Conservation (phyloP, 2,797 vertebrate species). For the Amphiprion clarkii region DNA sequence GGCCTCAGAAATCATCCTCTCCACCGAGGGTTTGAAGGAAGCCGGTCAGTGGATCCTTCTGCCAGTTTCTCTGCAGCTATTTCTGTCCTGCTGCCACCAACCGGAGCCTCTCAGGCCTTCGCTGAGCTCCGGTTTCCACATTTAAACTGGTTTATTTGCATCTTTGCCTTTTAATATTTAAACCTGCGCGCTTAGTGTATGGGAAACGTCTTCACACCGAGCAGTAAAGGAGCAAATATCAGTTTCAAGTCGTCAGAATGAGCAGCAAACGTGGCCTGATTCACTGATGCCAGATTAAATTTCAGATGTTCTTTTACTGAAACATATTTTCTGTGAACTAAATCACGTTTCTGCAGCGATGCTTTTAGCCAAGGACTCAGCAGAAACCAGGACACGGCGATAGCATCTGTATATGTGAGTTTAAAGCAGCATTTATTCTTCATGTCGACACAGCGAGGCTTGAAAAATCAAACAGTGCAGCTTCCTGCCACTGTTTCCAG, state of each 20-base stretch:
- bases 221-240: too few relatives aligned
- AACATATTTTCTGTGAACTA: too few relatives aligned
- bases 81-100: constrained; percentile 46
- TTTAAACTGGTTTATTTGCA: constrained; percentile 10
- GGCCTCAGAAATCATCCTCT: constrained; percentile 22
- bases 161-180: constrained; percentile 3
- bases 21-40: constrained; percentile 28
- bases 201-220: not conserved
- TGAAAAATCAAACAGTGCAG: too few relatives aligned
- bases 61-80: constrained; percentile 46
- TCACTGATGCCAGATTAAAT: not conserved
- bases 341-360: not conserved
- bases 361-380: constrained; percentile 4
- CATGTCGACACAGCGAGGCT: not conserved
- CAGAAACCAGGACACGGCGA: constrained; percentile 1
- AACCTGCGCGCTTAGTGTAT: constrained; percentile 7
- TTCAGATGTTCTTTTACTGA: not conserved
- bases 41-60: constrained; percentile 43
- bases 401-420: not conserved
- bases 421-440: not conserved
- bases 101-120: constrained; percentile 36
- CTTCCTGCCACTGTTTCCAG: too few relatives aligned
- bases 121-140: constrained; percentile 21
- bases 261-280: not conserved
- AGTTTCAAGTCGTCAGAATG: not conserved